Evolutionary conservation across 2,888 invertebrate species (phyloP).

Genomic region (Trichopria drosophilae): DNA sequence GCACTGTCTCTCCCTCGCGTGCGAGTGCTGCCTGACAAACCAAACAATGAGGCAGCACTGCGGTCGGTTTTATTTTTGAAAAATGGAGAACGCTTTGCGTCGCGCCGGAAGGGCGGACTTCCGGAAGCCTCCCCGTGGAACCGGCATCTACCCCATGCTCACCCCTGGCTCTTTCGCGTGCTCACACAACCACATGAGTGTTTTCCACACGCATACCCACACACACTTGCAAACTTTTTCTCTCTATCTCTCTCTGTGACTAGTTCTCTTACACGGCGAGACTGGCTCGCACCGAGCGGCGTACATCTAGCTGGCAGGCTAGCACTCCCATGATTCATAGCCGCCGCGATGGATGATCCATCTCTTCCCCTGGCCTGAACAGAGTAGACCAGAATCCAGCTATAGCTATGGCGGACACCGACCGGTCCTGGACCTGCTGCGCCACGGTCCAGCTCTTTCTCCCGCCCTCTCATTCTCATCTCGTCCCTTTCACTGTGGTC

Average conservation of each 20-base stretch:
- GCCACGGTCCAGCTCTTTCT: slow-evolving; percentile 31
- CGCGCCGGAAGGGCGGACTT: slow-evolving; percentile 50
- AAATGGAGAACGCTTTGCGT: slow-evolving; percentile 51
- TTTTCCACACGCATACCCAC: slow-evolving; percentile 57
- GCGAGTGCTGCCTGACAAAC: slow-evolving; percentile 39
- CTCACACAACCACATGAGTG: too few species aligned
- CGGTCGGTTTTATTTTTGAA: slow-evolving; percentile 56
- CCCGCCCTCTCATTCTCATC: slow-evolving; percentile 1
- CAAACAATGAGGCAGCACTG: slow-evolving; percentile 52
- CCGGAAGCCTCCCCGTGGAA: slow-evolving; percentile 46
- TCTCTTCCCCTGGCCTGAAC: slow-evolving; percentile 50
- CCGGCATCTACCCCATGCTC: slow-evolving; percentile 4
- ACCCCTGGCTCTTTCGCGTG: slow-evolving; percentile 50
- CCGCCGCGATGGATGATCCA: slow-evolving; percentile 58
- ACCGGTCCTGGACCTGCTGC: slow-evolving; percentile 33
- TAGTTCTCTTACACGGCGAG: slow-evolving; percentile 5
- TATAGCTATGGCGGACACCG: slow-evolving; percentile 34
- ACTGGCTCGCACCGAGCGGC: too few species aligned
- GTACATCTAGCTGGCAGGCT: slow-evolving; percentile 41
- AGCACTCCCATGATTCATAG: slow-evolving; percentile 57
- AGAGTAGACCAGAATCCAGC: slow-evolving; percentile 15
- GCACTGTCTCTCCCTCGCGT: slow-evolving; percentile 21
- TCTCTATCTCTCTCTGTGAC: slow-evolving; percentile 37
- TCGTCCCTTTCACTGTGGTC: too few species aligned
- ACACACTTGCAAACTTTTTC: slow-evolving; percentile 31